These are phyloP conservation scores for Nesogale talazaci DNA, from an alignment of 2,113 vertebrate genomes.

Conservation along the genomic window DNA sequence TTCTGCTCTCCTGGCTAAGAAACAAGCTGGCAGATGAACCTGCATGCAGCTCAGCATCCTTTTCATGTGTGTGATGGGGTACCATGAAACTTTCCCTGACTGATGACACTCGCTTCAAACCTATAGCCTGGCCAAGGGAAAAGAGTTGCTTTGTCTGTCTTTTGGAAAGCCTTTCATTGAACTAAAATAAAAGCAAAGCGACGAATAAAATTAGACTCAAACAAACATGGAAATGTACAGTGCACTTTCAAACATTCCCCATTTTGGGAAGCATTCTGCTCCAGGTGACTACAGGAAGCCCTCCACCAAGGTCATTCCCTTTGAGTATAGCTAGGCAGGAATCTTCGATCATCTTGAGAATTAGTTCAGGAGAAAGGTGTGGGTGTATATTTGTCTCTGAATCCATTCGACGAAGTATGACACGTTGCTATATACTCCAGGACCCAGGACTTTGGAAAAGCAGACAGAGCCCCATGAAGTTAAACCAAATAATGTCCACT, in stretches of 20 bases:
- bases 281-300: constrained; percentile 44
- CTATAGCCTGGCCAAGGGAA: constrained; percentile 70
- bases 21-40: background rate
- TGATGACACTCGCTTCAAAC: constrained; percentile 28
- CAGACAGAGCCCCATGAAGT: constrained; percentile 96
- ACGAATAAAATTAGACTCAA: constrained; percentile 42
- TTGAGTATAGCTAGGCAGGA: background rate
- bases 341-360: constrained; percentile 39
- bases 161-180: constrained; percentile 70
- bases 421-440: constrained; percentile 96
- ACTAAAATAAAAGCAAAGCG: constrained; percentile 69
- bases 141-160: background rate
- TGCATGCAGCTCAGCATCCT: background rate
- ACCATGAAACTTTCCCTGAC: background rate
- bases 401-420: constrained; percentile 95
- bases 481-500: constrained; percentile 94
- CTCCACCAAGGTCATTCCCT: constrained; percentile 20
- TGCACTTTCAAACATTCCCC: background rate
- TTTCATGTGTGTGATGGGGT: background rate
- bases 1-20: background rate
- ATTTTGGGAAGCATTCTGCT: background rate
- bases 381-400: constrained; percentile 93
- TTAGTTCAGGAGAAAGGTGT: constrained; percentile 90
- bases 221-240: constrained; percentile 49
- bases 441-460: constrained; percentile 94